Evolutionary conservation across 2,113 vertebrate species (phyloP), one percentile per base, ranked within the genome.

Genomic region (Isurus oxyrinchus): DNA sequence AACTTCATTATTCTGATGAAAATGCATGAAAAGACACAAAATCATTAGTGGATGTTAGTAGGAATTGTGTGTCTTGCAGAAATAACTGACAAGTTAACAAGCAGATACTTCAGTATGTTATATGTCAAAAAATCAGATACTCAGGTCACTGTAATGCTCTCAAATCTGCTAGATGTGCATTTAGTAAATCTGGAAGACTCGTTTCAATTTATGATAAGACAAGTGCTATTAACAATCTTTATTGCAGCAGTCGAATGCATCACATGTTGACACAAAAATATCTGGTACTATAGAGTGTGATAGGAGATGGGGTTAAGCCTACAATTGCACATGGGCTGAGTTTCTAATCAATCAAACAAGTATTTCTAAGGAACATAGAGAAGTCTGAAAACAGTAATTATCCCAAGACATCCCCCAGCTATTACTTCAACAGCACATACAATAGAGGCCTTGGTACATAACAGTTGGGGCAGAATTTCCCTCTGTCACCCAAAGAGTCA

Each of bases 1-100:
- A 97, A 98, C 67, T 97, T 97, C 84, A 98, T 97, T 97, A 98
- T 97, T 97, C 98, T 98, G 96, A 59, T 31, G 2, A 95, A 72
- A 72, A 55, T 66, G 53, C 23, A 53, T 7, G n/a, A 94, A 67
- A 11, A 94, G 5, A 25, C 63, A 44, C 63, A 67, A n/a, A 67
- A 44, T 57, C 61, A n/a, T n/a, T 25, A 35, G 21, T 59, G 27
- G 87, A 59, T 25, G 40, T 23, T 25, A 13, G 44, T 25, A 14
- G 35, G 0, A 93, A 93, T 31, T 14, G 27, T 40, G 81, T n/a
- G 11, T n/a, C 25, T 57, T n/a, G 4, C 59, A 63, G 57, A 93
- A 49, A 61, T 93, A 4, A 95, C 2, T 95, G 63, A 49, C 40
- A 23, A 66, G n/a, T 95, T 66, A 25, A 66, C 67, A 67, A 25